These are phyloP conservation scores for Phenganax marumi DNA, from an alignment of 92 coral and sea anemone species.

Conservation along the genomic window DNA sequence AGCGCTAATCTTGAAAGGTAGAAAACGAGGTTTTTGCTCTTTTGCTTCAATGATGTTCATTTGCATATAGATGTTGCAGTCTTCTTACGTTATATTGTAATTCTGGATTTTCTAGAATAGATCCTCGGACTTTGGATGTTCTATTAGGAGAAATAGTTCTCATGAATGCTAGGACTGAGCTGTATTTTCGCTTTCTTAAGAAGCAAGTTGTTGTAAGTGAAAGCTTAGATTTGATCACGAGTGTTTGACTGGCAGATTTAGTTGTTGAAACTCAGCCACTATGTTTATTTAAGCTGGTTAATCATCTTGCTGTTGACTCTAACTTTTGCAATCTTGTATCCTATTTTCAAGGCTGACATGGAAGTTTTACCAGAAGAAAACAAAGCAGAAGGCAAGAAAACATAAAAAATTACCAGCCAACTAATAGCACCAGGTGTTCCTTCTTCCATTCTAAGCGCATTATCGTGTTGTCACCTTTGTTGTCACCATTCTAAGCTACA, in stretches of 20 bases:
- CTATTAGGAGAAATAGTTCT: conserved; percentile 82
- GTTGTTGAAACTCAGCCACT: no score
- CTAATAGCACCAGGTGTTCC: no score
- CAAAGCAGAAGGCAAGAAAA: conserved; percentile 61
- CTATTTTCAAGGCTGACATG: conserved; percentile 64
- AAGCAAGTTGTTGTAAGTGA: conserved; percentile 71
- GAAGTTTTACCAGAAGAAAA: conserved; percentile 81
- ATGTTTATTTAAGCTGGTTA: no score
- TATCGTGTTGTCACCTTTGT: neutral
- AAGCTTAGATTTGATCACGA: neutral
- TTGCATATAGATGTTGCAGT: neutral
- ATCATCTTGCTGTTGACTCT: no score
- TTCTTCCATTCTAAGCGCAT: no score
- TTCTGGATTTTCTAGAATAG: conserved; percentile 61
- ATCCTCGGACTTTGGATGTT: conserved; percentile 88
- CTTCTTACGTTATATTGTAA: neutral
- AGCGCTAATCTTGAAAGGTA: conserved; percentile 79
- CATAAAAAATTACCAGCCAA: no score
- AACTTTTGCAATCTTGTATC: neutral
- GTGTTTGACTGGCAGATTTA: neutral
- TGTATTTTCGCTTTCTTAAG: conserved; percentile 77
- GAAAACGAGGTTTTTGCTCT: neutral
- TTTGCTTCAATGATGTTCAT: neutral
- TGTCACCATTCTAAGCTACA: neutral
- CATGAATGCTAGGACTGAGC: conserved; percentile 97